Conservation (phyloP, 2,888 invertebrate genomes). For the Orchesellides sinensis region DNA sequence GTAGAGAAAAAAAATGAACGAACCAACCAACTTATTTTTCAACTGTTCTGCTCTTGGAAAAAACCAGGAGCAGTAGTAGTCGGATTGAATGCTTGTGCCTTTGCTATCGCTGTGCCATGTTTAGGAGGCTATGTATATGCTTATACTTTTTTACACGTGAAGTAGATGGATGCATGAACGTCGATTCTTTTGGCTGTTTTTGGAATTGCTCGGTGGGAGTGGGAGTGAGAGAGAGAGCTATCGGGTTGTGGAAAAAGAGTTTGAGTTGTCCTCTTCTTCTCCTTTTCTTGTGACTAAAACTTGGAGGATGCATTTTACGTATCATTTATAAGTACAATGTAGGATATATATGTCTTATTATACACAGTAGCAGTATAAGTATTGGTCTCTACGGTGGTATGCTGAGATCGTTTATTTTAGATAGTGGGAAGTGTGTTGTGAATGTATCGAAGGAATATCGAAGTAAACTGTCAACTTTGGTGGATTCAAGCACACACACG, state of each 20-base stretch:
- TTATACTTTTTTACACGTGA: background rate
- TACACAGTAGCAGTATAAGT: too few species aligned
- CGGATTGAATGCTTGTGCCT: background rate
- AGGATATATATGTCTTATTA: background rate
- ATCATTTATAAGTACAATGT: background rate
- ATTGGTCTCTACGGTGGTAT: too few species aligned
- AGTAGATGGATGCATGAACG: background rate
- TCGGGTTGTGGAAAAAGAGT: constrained; percentile 22
- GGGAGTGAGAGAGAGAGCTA: constrained; percentile 20
- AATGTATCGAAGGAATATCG: too few species aligned
- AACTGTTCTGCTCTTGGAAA: constrained; percentile 3
- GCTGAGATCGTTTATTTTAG: constrained; percentile 28
- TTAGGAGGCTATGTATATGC: constrained; percentile 9
- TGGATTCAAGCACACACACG: background rate
- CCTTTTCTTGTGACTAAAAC: constrained; percentile 17
- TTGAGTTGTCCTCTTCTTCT: constrained; percentile 36
- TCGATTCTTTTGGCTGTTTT: constrained; percentile 17
- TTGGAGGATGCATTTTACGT: constrained; percentile 22
- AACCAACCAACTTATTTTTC: constrained; percentile 43
- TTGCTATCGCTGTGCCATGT: constrained; percentile 20
- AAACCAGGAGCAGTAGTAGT: background rate
- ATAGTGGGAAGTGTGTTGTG: too few species aligned
- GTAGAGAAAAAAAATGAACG: constrained; percentile 25
- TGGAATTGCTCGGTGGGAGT: constrained; percentile 9
- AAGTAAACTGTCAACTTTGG: background rate